Conservation (phyloP, 2,888 invertebrate species). For the Chouioia cunea region DNA sequence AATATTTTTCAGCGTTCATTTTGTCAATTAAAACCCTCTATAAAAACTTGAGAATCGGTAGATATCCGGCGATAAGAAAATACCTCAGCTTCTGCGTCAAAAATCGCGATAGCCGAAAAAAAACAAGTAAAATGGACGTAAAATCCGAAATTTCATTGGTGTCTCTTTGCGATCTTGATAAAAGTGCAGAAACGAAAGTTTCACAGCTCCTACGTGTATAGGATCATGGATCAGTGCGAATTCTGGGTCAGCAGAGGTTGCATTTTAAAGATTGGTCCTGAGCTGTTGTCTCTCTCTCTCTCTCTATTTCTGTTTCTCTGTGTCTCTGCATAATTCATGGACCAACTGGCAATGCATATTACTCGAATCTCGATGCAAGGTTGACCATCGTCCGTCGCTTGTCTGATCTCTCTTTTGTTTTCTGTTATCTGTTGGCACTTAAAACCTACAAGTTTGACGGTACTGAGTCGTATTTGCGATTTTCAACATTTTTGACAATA, state of each 20-base stretch:
- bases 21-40: constrained; percentile 13
- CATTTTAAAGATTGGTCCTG: constrained; percentile 35
- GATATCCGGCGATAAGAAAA: constrained; percentile 20
- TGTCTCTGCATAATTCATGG: constrained; percentile 61
- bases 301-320: too few relatives aligned
- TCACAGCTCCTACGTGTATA: background rate
- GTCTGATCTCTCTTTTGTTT: background rate
- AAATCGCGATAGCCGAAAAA: constrained; percentile 4
- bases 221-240: background rate
- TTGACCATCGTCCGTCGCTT: background rate
- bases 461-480: too few relatives aligned
- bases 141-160: constrained; percentile 27
- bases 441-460: too few relatives aligned
- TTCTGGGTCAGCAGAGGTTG: constrained; percentile 41
- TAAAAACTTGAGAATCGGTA: background rate
- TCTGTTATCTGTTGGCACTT: background rate
- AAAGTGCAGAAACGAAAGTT: constrained; percentile 4
- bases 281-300: constrained; percentile 14
- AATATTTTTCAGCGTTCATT: background rate
- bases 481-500: too few relatives aligned
- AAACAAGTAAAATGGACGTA: constrained; percentile 9
- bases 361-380: constrained; percentile 42
- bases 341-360: constrained; percentile 56
- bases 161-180: constrained; percentile 16
- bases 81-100: background rate